Percentiles rank a stretch among this genome's conserved stretches.
phyloP scores from a whole-genome alignment of 2,888 invertebrate genomes.

The Agrochola lota region DNA sequence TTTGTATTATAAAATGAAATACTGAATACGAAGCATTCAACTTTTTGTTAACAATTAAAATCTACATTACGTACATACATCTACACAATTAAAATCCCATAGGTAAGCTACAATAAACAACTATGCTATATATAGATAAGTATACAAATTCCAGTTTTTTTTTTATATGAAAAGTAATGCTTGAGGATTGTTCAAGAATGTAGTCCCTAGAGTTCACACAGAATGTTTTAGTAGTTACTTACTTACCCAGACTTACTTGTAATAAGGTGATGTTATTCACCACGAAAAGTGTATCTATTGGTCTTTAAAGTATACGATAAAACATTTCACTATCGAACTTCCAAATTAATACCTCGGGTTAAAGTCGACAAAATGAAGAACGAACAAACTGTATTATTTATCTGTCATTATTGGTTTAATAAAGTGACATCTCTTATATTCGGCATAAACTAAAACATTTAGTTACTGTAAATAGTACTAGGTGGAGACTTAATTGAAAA shows the following conservation, averaged over 20 bases:
- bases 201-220: no score
- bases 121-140: not conserved
- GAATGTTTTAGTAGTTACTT: not conserved
- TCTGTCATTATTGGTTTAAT: not conserved
- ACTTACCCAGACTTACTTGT: slow-evolving; percentile 7
- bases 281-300: not conserved
- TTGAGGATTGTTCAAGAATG: not conserved
- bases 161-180: not conserved
- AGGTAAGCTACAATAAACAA: not conserved
- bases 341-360: slow-evolving; percentile 1
- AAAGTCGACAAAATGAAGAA: slow-evolving; percentile 20
- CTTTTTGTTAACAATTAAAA: no score
- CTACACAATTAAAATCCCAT: not conserved
- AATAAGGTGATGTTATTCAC: not conserved
- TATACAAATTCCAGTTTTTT: not conserved
- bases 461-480: not conserved
- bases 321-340: slow-evolving; percentile 9
- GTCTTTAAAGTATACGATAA: not conserved
- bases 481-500: not conserved
- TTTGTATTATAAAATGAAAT: not conserved
- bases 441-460: not conserved
- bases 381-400: not conserved
- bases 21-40: not conserved
- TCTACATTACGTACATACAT: not conserved
- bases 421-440: slow-evolving; percentile 21